Evolutionary conservation across 2,113 vertebrate species (phyloP).

Genomic region (Dromas ardeola): DNA sequence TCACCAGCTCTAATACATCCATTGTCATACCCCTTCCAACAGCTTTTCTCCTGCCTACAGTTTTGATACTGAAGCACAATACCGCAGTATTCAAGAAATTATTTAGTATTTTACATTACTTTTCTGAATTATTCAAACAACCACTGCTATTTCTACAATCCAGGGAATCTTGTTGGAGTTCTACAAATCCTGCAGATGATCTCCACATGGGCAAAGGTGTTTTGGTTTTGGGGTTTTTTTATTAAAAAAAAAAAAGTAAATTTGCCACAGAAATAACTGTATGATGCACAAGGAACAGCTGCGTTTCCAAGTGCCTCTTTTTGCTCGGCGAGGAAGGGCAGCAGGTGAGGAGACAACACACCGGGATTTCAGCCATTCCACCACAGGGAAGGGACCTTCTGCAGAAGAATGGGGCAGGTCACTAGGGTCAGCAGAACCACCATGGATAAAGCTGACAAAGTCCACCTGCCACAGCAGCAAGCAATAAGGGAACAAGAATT

Average conservation of each 20-base stretch:
- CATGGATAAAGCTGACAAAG: not conserved
- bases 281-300: not conserved
- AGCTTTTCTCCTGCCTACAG: not conserved
- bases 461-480: slow-evolving; percentile 13
- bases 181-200: not conserved
- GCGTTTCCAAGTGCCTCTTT: not conserved
- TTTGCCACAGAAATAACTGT: not conserved
- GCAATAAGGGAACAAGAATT: slow-evolving; percentile 37
- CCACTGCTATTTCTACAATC: not conserved
- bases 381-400: not conserved
- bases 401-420: not conserved
- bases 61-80: not conserved
- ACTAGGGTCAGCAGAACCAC: not conserved
- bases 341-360: not conserved
- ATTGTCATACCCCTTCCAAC: not conserved
- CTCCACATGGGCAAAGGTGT: fast-evolving
- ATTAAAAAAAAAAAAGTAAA: not conserved
- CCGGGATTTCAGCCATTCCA: not conserved
- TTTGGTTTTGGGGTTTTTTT: not conserved
- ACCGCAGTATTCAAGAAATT: not conserved
- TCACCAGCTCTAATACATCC: not conserved
- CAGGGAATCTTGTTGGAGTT: not conserved
- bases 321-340: not conserved
- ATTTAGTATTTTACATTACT: not conserved
- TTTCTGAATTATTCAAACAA: not conserved